Percentiles rank a stretch among this genome's conserved stretches.
Evolutionary conservation across 2,888 invertebrate species (phyloP).

Genomic region (Cantharis lateralis): DNA sequence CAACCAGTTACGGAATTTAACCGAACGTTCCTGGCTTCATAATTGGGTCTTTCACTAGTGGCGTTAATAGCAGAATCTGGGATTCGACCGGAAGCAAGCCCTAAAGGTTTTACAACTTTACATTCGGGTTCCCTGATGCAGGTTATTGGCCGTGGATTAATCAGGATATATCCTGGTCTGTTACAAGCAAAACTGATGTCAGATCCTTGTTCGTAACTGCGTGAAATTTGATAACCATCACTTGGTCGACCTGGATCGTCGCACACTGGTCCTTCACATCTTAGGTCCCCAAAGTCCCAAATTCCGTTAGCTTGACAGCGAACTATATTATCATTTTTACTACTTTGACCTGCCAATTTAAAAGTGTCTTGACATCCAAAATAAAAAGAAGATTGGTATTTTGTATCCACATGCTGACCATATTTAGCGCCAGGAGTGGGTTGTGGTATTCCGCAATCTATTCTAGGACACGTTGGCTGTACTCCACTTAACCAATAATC

Average conservation of each 20-base stretch:
- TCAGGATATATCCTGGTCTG: conserved; percentile 89
- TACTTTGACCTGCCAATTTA: conserved; percentile 90
- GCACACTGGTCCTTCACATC: conserved; percentile 96
- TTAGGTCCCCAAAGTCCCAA: conserved; percentile 96
- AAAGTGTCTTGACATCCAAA: conserved; percentile 97
- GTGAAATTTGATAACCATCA: conserved; percentile 85
- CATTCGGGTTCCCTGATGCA: conserved; percentile 94
- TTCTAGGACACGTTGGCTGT: conserved; percentile 83
- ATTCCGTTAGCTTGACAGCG: conserved; percentile 89
- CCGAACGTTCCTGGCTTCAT: conserved; percentile 86
- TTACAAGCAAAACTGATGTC: conserved; percentile 90
- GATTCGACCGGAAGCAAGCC: conserved; percentile 87
- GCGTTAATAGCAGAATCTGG: conserved; percentile 95
- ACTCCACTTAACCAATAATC: conserved; percentile 91
- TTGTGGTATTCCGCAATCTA: conserved; percentile 89
- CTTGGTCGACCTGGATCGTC: conserved; percentile 94
- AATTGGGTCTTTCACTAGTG: conserved; percentile 90
- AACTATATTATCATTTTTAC: conserved; percentile 89
- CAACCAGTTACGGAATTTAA: conserved; percentile 93
- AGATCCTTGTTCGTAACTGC: conserved; percentile 86
- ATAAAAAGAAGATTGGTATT: conserved; percentile 91
- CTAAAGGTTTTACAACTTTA: conserved; percentile 87
- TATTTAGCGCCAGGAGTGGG: conserved; percentile 94
- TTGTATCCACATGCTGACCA: conserved; percentile 84
- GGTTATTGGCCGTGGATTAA: conserved; percentile 87